A percentile compares a stretch with the other conserved stretches of the same genome.
These are phyloP conservation scores for Copidosoma aretas DNA, from an alignment of 2,888 invertebrate species.

Conservation along the genomic window DNA sequence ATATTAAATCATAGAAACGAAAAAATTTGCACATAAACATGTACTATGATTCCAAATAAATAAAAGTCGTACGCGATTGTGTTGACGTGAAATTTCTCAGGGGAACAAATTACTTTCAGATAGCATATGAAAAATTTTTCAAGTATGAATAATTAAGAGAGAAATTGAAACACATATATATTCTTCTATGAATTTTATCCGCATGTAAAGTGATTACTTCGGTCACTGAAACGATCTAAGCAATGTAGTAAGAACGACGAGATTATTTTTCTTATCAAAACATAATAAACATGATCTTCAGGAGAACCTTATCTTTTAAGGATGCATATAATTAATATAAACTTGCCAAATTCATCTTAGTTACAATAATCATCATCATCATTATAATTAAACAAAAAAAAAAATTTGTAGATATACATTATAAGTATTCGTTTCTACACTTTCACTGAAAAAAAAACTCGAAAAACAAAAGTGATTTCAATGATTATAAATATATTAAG, in stretches of 20 bases:
- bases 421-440: conserved; percentile 20
- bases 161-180: conserved; percentile 28
- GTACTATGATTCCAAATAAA: conserved; percentile 19
- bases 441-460: conserved; percentile 14
- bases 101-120: conserved; percentile 24
- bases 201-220: conserved; percentile 8
- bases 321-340: conserved; percentile 22
- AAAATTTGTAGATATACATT: conserved; percentile 14
- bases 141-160: conserved; percentile 12
- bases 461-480: conserved; percentile 24
- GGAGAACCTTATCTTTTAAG: conserved; percentile 29
- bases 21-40: conserved; percentile 17
- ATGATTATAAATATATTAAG: conserved; percentile 27
- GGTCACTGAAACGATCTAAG: conserved; percentile 5
- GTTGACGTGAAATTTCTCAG: conserved; percentile 21
- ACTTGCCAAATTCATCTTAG: conserved; percentile 38
- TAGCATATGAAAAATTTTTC: conserved; percentile 33
- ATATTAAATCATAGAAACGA: conserved; percentile 4
- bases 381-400: background rate
- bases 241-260: conserved; percentile 25
- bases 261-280: conserved; percentile 39
- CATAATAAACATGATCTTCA: conserved; percentile 26
- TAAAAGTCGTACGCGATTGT: too few species aligned
- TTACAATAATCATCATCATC: background rate
- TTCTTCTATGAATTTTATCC: conserved; percentile 37